Percentiles rank a stretch among this genome's conserved stretches.
Evolutionary conservation across 1,140 invertebrate species (phyloP).

Genomic region (Saxidomus purpurata): DNA sequence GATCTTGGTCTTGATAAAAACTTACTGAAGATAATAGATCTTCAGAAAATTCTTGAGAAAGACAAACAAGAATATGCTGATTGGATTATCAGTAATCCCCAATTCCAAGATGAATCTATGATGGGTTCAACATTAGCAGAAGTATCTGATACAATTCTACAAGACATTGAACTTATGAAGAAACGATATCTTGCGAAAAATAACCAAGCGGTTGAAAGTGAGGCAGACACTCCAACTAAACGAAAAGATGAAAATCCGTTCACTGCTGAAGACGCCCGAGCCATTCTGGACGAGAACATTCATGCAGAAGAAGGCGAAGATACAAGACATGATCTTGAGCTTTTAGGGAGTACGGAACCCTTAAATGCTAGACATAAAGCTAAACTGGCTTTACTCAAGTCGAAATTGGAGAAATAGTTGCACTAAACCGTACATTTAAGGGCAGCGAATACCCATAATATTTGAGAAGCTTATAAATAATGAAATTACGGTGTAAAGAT

Average conservation of each 20-base stretch:
- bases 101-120: slow-evolving; percentile 30
- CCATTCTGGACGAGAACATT: not conserved
- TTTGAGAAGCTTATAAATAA: no score
- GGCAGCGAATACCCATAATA: no score
- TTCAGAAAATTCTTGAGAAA: slow-evolving; percentile 67
- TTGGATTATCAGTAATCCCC: slow-evolving; percentile 63
- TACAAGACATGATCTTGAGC: slow-evolving; percentile 71
- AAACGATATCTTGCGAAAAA: slow-evolving; percentile 61
- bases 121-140: slow-evolving; percentile 54
- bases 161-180: slow-evolving; percentile 73
- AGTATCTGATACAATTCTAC: slow-evolving; percentile 68
- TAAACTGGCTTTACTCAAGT: slow-evolving; percentile 47
- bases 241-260: slow-evolving; percentile 46
- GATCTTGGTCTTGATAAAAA: slow-evolving; percentile 60
- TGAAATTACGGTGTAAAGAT: no score
- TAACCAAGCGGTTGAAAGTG: slow-evolving; percentile 36
- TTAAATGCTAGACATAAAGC: slow-evolving; percentile 71
- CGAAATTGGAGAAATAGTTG: not conserved
- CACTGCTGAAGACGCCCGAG: slow-evolving; percentile 55
- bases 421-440: no score
- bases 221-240: not conserved
- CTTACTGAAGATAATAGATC: slow-evolving; percentile 70
- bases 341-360: slow-evolving; percentile 74
- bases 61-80: slow-evolving; percentile 73
- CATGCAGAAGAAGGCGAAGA: slow-evolving; percentile 65